phyloP scores from a whole-genome alignment of 2,113 vertebrate genomes.

The Coregonus clupeaformis region DNA sequence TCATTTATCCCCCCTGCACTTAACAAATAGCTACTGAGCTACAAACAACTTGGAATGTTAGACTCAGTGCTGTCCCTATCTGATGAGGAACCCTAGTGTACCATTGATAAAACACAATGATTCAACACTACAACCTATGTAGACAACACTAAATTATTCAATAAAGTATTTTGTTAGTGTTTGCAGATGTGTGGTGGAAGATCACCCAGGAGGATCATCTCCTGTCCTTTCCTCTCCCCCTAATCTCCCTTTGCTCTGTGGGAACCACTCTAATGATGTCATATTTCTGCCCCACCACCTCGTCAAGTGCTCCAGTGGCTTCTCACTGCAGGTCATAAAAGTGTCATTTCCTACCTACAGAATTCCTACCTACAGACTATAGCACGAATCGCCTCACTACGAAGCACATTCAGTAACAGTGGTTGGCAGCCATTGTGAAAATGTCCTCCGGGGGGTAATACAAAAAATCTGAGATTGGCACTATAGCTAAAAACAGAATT shows the following conservation, averaged over 20 bases:
- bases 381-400: background rate
- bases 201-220: constrained; percentile 27
- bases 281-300: constrained; percentile 15
- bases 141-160: constrained; percentile 24
- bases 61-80: constrained; percentile 43
- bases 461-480: too few relatives aligned
- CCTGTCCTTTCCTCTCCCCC: constrained; percentile 2
- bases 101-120: constrained; percentile 29
- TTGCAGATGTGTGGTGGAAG: constrained; percentile 19
- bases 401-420: background rate
- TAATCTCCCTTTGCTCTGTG: constrained; percentile 19
- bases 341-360: background rate
- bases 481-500: too few relatives aligned
- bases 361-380: background rate
- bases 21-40: constrained; percentile 37
- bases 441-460: too few relatives aligned
- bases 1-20: constrained; percentile 24
- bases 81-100: constrained; percentile 13
- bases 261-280: constrained; percentile 30
- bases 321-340: constrained; percentile 1
- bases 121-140: constrained; percentile 23
- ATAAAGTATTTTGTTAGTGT: constrained; percentile 22
- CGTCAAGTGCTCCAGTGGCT: background rate
- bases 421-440: too few relatives aligned
- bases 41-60: constrained; percentile 39